phyloP scores from a whole-genome alignment of 2,888 invertebrate species.

The Hydropsyche betteni region DNA sequence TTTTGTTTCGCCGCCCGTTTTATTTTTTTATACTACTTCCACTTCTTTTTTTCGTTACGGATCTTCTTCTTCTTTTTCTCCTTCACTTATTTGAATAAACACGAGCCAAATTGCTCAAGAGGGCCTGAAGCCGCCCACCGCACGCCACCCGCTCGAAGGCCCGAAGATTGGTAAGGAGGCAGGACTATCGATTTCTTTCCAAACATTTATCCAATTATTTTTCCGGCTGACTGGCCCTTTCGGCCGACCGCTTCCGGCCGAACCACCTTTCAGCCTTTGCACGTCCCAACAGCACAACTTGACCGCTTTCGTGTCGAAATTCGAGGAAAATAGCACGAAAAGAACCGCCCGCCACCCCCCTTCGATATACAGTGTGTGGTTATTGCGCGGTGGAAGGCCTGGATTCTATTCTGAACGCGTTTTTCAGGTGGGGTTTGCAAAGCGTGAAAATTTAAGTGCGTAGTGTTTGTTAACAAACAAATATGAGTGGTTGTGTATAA shows the following conservation, averaged over 20 bases:
- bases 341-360: not conserved
- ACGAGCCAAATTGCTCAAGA: slow-evolving; percentile 28
- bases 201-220: slow-evolving; percentile 47
- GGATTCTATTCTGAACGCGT: slow-evolving; percentile 29
- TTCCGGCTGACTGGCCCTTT: slow-evolving; percentile 40
- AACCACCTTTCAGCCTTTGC: slow-evolving; percentile 21
- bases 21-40: slow-evolving; percentile 9
- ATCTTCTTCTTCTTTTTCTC: slow-evolving; percentile 1
- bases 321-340: slow-evolving; percentile 23
- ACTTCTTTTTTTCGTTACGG: not conserved
- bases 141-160: not conserved
- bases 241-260: slow-evolving; percentile 24
- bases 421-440: not conserved
- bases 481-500: too few relatives aligned
- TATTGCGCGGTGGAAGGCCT: not conserved
- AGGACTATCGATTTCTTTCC: slow-evolving; percentile 37
- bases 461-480: slow-evolving; percentile 26
- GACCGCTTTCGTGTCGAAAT: slow-evolving; percentile 39
- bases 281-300: slow-evolving; percentile 34
- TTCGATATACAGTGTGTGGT: not conserved
- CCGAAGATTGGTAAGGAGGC: slow-evolving; percentile 17
- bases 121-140: slow-evolving; percentile 2
- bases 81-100: slow-evolving; percentile 38
- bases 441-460: slow-evolving; percentile 35
- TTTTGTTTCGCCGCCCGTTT: slow-evolving; percentile 20